These are phyloP conservation scores for Marcusenius ussheri DNA, from an alignment of 2,113 vertebrate species.

Conservation along the genomic window DNA sequence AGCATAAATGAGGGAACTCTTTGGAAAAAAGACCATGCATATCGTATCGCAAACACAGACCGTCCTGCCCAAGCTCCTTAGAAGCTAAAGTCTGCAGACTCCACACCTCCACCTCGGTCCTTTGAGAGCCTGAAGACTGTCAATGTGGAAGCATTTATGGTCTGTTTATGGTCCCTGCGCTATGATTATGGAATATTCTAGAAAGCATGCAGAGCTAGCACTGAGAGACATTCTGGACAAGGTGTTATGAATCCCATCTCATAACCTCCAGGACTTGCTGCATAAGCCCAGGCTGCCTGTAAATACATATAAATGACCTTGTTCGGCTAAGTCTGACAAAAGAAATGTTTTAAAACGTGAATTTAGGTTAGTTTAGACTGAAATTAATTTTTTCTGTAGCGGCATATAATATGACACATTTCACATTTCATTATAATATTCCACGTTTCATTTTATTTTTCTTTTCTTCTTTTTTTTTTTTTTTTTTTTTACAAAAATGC, in stretches of 20 bases:
- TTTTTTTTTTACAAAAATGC: not conserved
- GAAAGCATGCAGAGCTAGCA: not conserved
- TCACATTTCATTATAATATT: too few species aligned
- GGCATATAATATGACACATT: not conserved
- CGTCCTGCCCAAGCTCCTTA: not conserved
- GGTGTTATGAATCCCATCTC: not conserved
- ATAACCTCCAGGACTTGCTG: not conserved
- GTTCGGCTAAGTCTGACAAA: not conserved
- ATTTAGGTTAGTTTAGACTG: too few species aligned
- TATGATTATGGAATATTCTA: not conserved
- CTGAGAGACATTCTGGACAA: not conserved
- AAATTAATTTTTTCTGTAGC: not conserved
- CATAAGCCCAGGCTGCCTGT: not conserved
- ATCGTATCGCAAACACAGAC: not conserved
- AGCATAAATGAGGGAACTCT: not conserved
- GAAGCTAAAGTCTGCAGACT: not conserved
- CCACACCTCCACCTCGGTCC: not conserved
- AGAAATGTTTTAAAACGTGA: not conserved
- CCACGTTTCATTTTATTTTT: not conserved
- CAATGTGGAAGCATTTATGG: not conserved
- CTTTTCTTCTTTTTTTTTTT: not conserved
- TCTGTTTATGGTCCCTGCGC: not conserved
- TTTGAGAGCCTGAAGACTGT: not conserved
- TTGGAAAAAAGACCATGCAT: not conserved
- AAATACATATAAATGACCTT: constrained; percentile 10